phyloP scores from a whole-genome alignment of 2,888 invertebrate species.

The Rhagium mordax region DNA sequence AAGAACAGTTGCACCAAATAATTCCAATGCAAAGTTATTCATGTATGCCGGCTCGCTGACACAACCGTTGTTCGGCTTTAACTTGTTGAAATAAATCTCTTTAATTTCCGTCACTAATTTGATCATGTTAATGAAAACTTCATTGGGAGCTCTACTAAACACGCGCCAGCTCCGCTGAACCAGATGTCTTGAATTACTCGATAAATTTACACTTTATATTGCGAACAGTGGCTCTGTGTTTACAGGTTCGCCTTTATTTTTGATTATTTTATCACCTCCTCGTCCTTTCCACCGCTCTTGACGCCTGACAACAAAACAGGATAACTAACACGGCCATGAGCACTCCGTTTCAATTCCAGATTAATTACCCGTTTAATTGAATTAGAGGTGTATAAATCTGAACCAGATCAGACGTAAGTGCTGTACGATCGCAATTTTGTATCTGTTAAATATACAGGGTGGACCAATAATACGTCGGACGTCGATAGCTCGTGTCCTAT shows the following conservation, averaged over 20 bases:
- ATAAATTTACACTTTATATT: slow-evolving; percentile 29
- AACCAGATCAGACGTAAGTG: too few relatives aligned
- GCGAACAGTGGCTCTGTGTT: slow-evolving; percentile 1
- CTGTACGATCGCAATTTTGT: too few relatives aligned
- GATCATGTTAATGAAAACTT: slow-evolving; percentile 39
- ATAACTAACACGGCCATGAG: background rate
- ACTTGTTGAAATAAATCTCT: slow-evolving; percentile 38
- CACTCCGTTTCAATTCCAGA: too few relatives aligned
- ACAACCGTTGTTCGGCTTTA: slow-evolving; percentile 19
- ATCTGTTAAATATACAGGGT: too few relatives aligned
- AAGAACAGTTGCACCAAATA: slow-evolving; percentile 16
- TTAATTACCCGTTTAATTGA: too few relatives aligned
- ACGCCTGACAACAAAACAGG: background rate
- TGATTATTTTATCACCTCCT: background rate
- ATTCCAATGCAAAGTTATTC: slow-evolving; percentile 33
- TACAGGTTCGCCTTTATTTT: slow-evolving; percentile 16
- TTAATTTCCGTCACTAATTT: slow-evolving; percentile 37
- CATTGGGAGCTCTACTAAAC: slow-evolving; percentile 18
- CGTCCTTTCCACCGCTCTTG: background rate
- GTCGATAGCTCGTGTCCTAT: too few relatives aligned
- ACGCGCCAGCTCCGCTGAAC: background rate
- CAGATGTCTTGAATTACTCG: slow-evolving; percentile 34
- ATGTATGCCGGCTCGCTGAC: slow-evolving; percentile 31
- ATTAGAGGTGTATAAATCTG: too few relatives aligned
- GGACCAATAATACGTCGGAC: too few relatives aligned